These are phyloP conservation scores for Corydoras sp. DNA, from an alignment of 2,113 vertebrate genomes.

Conservation along the genomic window DNA sequence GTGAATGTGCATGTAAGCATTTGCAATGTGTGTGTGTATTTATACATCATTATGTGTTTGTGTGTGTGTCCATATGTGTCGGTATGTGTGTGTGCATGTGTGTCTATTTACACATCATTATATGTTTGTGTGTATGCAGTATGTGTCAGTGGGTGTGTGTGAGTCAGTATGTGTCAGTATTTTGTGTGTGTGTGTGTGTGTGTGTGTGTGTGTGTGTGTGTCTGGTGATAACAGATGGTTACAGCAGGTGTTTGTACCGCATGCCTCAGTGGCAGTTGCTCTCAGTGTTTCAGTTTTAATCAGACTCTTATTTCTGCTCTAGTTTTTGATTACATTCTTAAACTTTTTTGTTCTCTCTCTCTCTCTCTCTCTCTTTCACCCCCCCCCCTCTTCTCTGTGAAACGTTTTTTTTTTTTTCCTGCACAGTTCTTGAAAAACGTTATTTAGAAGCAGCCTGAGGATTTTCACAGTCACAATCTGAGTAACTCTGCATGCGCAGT, in stretches of 20 bases:
- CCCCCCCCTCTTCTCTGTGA: too few species aligned
- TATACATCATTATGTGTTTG: background rate
- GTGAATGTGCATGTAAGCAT: background rate
- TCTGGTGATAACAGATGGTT: constrained; percentile 50
- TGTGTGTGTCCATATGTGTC: background rate
- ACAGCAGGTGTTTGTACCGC: constrained; percentile 33
- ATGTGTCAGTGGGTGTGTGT: too few species aligned
- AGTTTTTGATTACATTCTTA: background rate
- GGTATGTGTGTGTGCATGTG: constrained; percentile 13
- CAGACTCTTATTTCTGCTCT: background rate
- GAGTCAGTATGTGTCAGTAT: too few species aligned
- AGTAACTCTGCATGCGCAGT: too few species aligned
- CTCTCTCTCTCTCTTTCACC: background rate
- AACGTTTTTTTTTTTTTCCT: too few species aligned
- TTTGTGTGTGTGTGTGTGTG: too few species aligned
- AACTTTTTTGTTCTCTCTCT: background rate
- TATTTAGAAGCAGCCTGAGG: too few species aligned
- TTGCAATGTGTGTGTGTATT: background rate
- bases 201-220: too few species aligned
- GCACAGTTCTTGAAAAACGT: too few species aligned
- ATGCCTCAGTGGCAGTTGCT: constrained; percentile 19
- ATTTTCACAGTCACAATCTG: too few species aligned
- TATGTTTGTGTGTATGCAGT: constrained; percentile 3
- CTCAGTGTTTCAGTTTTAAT: constrained; percentile 29
- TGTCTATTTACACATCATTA: background rate